Percentiles rank a stretch among this genome's conserved stretches.
phyloP scores from a whole-genome alignment of 2,797 vertebrate genomes.

The Notoglanidium macrostoma region DNA sequence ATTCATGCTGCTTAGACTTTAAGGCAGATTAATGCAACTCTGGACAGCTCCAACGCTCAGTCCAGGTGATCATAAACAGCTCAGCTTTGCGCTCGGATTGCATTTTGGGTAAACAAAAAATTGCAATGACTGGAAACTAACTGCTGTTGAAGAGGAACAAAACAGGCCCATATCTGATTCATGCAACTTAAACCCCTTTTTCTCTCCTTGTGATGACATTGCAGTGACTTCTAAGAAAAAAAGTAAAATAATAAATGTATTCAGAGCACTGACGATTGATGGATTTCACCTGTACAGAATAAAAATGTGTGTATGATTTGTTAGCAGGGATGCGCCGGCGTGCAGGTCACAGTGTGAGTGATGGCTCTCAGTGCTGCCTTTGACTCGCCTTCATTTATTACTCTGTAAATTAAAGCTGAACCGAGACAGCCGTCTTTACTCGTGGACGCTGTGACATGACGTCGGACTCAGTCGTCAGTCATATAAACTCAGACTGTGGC shows the following conservation, averaged over 20 bases:
- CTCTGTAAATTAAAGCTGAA: constrained; percentile 65
- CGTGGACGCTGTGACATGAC: constrained; percentile 61
- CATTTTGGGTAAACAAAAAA: background rate
- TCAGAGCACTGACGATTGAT: background rate
- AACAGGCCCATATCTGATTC: background rate
- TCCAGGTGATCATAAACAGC: background rate
- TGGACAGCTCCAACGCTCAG: background rate
- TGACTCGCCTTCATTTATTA: constrained; percentile 59
- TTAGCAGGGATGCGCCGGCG: constrained; percentile 9
- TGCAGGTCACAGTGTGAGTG: constrained; percentile 54
- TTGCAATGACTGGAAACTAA: background rate
- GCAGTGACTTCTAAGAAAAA: constrained; percentile 1
- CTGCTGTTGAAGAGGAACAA: background rate
- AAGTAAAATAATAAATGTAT: background rate
- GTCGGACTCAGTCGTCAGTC: constrained; percentile 45
- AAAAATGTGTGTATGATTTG: constrained; percentile 22
- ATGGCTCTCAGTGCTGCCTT: constrained; percentile 62
- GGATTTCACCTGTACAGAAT: background rate
- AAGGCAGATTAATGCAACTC: background rate
- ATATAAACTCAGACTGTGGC: constrained; percentile 50
- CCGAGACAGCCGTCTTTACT: constrained; percentile 53
- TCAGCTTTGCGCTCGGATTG: background rate
- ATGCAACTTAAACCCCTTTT: background rate
- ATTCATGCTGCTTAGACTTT: background rate
- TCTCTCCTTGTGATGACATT: background rate